Evolutionary conservation across 1,140 invertebrate species (phyloP), one percentile per base, ranked within the genome.

Genomic region (Episyrphus balteatus): DNA sequence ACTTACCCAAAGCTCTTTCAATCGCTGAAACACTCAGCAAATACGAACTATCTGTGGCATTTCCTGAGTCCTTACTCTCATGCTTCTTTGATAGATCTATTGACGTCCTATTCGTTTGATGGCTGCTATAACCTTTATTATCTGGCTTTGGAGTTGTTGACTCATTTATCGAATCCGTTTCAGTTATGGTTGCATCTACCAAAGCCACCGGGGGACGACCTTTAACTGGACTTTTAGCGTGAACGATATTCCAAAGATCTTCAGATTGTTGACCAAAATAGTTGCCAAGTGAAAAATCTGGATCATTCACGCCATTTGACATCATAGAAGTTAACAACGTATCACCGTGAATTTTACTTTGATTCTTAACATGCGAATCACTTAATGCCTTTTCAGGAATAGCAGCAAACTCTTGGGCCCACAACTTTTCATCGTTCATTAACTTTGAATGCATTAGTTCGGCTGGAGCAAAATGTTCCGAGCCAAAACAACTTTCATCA

Each of bases 381-480:
- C 58, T 66, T 9, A 60, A 32, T 2, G 51, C 55, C 11, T 58
- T 56, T 34, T 57, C 52, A 14, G 63, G 63, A 36, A 66, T 63
- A 1, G 54, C 55, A 0, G 59, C 59, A 43, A 55, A 66, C 34
- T 66, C 58, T 31, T 66, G 54, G 1, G 64, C 63, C 63, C 63
- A 66, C 1, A 56, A 61, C n/a, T 61, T 62, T 46, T 66, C 63
- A 10, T 61, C 61, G 31, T 45, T 44, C 12, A 64, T 42, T 5
- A 66, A 39, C 37, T 66, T 59, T 0, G 63, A 64, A 17, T 62
- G 58, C 63, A 66, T 66, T 15, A 64, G 13, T 19, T 66, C 63
- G 18, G 53, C 61, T 0, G 63, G 63, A 2, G 56, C 53, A 18
- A 66, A 66, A 34, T 49, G 43, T 21, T 52, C 53, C 5, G 30